A percentile compares a stretch with the other conserved stretches of the same genome.
phyloP scores from a whole-genome alignment of 1,140 invertebrate species.

The Varroa destructor region DNA sequence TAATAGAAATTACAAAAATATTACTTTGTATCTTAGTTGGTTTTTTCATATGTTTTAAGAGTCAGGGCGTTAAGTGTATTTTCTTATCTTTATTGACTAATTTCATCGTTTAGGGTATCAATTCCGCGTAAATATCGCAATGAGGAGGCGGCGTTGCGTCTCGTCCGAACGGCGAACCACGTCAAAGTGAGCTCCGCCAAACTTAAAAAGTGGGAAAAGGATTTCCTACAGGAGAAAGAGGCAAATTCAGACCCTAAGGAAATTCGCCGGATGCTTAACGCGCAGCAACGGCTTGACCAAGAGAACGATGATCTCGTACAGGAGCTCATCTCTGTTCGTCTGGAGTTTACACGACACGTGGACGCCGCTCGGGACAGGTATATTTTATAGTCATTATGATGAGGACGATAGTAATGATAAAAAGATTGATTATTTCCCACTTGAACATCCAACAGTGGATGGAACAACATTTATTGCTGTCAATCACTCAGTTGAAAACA shows the following conservation, averaged over 20 bases:
- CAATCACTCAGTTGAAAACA: not conserved
- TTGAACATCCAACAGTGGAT: no score
- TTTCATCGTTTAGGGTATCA: conserved; percentile 54
- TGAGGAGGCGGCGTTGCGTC: conserved; percentile 68
- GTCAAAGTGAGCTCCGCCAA: conserved; percentile 60
- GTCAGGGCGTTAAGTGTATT: no score
- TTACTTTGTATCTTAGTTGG: no score
- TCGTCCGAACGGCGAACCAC: conserved; percentile 76
- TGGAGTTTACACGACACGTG: conserved; percentile 46
- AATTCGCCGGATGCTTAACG: conserved; percentile 45
- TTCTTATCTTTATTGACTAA: no score
- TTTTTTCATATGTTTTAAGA: no score
- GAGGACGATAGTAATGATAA: no score
- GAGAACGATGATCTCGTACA: conserved; percentile 54
- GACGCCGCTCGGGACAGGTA: conserved; percentile 40
- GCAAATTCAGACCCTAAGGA: conserved; percentile 49
- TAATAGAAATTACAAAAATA: no score
- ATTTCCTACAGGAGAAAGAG: conserved; percentile 67
- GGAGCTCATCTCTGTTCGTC: conserved; percentile 50
- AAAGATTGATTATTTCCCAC: no score
- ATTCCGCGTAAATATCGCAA: conserved; percentile 88
- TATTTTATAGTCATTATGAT: not conserved
- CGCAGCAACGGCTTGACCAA: conserved; percentile 48
- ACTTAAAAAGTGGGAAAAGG: conserved; percentile 86
- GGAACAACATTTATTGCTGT: not conserved